Evolutionary conservation across 2,888 invertebrate species (phyloP), one percentile per base, ranked within the genome.

Genomic region (Leptogaster cylindrica): DNA sequence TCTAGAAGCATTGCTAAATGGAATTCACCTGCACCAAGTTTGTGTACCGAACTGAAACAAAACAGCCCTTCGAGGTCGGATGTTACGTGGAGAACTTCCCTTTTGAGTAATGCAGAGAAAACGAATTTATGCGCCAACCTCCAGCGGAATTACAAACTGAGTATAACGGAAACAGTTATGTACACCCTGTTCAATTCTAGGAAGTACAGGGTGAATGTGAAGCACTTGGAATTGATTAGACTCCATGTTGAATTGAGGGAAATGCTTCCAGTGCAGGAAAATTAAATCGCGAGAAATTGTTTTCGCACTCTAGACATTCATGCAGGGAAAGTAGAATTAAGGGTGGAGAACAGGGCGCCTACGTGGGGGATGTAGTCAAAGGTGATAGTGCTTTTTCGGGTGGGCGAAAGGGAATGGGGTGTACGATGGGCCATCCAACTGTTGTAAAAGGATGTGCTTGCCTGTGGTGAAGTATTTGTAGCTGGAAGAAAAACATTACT

Each of bases 181-280:
- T 39, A 20, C 39, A 58, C 58, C 12, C 31, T 25, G 58, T 39
- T 39, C 58, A 58, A 23, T 23, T 16, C 58, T 39, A 58, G 58
- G 39, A 58, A 58, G 25, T 14, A 39, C 23, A 39, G 52, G 52
- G 23, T 58, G 58, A 36, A 58, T 58, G 41, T 25, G 58, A 58
- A 39, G 58, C 31, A 58, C 27, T 58, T 41, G 14, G 25, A 58
- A 58, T 58, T 58, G 58, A 58, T 58, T 58, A 58, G 58, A 58
- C 36, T 25, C 41, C 58, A 39, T 39, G 41, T 58, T n/a, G 25
- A 58, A 58, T 58, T n/a, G n/a, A n/a, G 12, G 58, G 58, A 58
- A 39, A 20, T 58, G 58, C 58, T 58, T 58, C 39, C 58, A 28
- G 58, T 39, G 58, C 58, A 58, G 58, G 58, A 58, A 58, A 58